Percentiles rank a stretch among this genome's conserved stretches.
These are phyloP conservation scores for Aegithalos caudatus DNA, from an alignment of 2,113 vertebrate species.

Conservation along the genomic window DNA sequence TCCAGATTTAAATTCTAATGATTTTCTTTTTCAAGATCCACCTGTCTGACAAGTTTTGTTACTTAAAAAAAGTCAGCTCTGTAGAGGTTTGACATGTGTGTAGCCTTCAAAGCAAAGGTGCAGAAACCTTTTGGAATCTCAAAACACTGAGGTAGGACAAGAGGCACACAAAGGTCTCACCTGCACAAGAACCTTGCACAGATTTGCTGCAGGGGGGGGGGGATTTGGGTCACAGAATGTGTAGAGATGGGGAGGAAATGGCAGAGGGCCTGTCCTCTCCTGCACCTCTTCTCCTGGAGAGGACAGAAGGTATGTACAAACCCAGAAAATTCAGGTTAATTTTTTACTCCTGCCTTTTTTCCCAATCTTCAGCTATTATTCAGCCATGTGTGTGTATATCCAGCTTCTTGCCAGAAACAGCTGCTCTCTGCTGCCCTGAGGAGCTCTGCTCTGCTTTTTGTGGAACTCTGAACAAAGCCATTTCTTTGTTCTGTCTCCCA, in stretches of 20 bases:
- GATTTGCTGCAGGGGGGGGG: background rate
- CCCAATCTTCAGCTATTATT: background rate
- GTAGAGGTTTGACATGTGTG: background rate
- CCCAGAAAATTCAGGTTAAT: background rate
- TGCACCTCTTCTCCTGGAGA: background rate
- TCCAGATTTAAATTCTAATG: background rate
- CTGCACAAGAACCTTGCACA: background rate
- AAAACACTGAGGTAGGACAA: background rate
- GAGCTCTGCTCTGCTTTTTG: background rate
- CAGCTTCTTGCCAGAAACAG: background rate
- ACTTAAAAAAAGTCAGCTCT: background rate
- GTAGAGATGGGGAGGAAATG: background rate
- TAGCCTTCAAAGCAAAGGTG: background rate
- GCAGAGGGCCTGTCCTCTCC: background rate
- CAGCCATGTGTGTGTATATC: background rate
- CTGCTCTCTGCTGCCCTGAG: background rate
- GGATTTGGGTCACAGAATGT: background rate
- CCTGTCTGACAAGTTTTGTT: background rate
- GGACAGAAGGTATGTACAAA: background rate
- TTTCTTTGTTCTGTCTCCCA: background rate
- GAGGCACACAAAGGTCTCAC: background rate
- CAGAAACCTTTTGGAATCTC: background rate
- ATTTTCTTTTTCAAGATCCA: constrained; percentile 5
- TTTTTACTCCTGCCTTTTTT: background rate
- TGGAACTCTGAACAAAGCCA: background rate